Evolutionary conservation across 2,888 invertebrate species (phyloP), one percentile per base, ranked within the genome.

Genomic region (Chymomyza caudatula): DNA sequence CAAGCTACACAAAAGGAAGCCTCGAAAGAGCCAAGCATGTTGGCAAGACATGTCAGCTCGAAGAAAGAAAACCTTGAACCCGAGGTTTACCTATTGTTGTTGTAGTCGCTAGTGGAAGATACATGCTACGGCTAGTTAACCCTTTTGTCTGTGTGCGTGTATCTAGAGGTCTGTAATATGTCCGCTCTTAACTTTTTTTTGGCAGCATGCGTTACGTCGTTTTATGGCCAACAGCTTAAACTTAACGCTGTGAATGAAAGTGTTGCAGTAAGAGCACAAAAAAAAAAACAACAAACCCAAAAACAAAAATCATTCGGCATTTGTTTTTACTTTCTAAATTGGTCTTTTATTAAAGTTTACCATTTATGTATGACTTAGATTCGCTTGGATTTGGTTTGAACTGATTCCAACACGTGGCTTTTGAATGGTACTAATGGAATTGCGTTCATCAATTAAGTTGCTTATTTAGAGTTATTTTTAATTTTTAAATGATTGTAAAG

Each of bases 261-360:
- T 83, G 79, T 71, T 84, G 77, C 74, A 76, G 68, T 13, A 54
- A 29, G 37, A 55, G 63, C 53, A 22, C n/a, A 44, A 43, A 43
- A 56, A 19, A n/a, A 19, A 15, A 55, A 55, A 55, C 17, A 55
- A 17, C 17, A 42, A 55, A 17, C 17, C 17, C n/a, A 55, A 55
- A 42, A 29, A 47, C 44, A 53, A 69, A 53, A 66, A 75, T 67
- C 70, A 63, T 69, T 73, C 74, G 85, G 85, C 83, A 85, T 85
- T 78, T 83, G 86, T 69, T 83, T 83, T 83, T 83, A 86, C 82
- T 83, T 83, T 83, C 82, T 86, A 86, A 83, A 84, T 85, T 84
- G 84, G 84, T 76, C 85, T 84, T 60, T 57, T 49, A 37, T 11
- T 8, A 37, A 37, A 11, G 29, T 37, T 37, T 37, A 11, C 4